phyloP scores from a whole-genome alignment of 2,113 vertebrate genomes.

The Nansenia antarctica region DNA sequence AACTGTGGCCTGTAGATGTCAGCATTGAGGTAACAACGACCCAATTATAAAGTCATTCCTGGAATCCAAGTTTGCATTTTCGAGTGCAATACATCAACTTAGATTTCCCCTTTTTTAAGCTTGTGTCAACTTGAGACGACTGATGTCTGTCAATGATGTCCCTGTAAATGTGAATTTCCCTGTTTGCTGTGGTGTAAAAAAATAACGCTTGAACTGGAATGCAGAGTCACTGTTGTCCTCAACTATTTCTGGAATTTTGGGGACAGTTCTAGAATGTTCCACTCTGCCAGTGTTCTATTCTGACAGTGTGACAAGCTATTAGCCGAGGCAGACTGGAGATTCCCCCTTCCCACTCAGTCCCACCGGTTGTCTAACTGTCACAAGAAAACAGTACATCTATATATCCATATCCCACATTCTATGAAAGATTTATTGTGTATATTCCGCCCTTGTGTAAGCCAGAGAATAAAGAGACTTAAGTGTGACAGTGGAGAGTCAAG shows the following conservation, averaged over 20 bases:
- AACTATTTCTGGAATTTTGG: slow-evolving; percentile 29
- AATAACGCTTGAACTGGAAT: background rate
- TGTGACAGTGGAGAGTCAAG: too few species aligned
- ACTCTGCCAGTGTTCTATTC: slow-evolving; percentile 24
- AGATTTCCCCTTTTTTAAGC: too few species aligned
- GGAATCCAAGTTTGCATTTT: background rate
- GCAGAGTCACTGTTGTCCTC: background rate
- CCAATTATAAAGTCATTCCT: background rate
- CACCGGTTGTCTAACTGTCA: slow-evolving; percentile 27
- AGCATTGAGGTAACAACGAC: background rate
- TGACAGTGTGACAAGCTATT: slow-evolving; percentile 12
- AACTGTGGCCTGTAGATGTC: background rate
- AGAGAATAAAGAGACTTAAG: too few species aligned
- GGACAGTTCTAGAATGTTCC: slow-evolving; percentile 24
- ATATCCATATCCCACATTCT: slow-evolving; percentile 15
- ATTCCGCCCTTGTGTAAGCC: slow-evolving; percentile 5
- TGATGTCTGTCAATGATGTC: background rate
- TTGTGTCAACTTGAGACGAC: too few species aligned
- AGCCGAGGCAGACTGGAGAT: background rate
- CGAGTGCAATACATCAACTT: too few species aligned
- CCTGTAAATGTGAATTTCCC: background rate
- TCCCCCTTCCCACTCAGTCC: slow-evolving; percentile 33
- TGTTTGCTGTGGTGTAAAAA: background rate
- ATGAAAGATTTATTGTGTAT: slow-evolving; percentile 13
- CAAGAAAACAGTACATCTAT: background rate